Evolutionary conservation across 2,888 invertebrate genomes (phyloP).

Genomic region (Xylota sylvarum): DNA sequence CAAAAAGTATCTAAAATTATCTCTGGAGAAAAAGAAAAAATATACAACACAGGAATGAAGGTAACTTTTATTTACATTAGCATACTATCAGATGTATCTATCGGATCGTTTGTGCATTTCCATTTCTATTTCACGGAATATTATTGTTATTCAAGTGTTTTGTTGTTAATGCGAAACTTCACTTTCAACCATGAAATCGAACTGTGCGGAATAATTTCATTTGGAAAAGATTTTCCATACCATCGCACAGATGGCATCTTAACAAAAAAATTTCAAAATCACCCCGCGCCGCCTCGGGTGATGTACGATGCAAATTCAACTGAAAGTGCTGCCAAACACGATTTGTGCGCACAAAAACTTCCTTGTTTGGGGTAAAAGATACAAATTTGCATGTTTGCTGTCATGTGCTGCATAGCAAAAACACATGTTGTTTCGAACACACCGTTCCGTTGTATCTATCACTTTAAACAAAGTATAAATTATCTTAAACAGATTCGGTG

Average conservation of each 20-base stretch:
- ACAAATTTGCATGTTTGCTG: conserved; percentile 74
- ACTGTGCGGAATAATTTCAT: conserved; percentile 56
- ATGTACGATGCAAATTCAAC: conserved; percentile 59
- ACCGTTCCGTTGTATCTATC: conserved; percentile 33
- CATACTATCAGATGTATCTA: conserved; percentile 43
- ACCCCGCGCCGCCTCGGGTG: conserved; percentile 3
- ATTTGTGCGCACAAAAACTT: conserved; percentile 47
- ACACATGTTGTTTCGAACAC: conserved; percentile 51
- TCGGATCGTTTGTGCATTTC: conserved; percentile 9
- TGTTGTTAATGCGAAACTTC: conserved; percentile 25
- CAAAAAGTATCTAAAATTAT: conserved; percentile 63
- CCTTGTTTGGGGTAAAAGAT: conserved; percentile 73
- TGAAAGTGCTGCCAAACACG: conserved; percentile 72
- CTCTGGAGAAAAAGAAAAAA: background rate
- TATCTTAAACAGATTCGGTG: too few species aligned
- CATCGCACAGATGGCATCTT: conserved; percentile 29
- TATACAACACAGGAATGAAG: background rate
- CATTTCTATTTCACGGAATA: conserved; percentile 43
- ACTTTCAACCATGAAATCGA: conserved; percentile 32
- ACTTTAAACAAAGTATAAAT: conserved; percentile 41
- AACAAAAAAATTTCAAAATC: conserved; percentile 10
- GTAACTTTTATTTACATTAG: conserved; percentile 46
- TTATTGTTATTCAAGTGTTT: conserved; percentile 43
- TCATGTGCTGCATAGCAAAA: conserved; percentile 58
- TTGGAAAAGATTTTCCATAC: conserved; percentile 48